phyloP scores from a whole-genome alignment of 53 echinoderm and acorn worm genomes.

The Apostichopus leukothele region DNA sequence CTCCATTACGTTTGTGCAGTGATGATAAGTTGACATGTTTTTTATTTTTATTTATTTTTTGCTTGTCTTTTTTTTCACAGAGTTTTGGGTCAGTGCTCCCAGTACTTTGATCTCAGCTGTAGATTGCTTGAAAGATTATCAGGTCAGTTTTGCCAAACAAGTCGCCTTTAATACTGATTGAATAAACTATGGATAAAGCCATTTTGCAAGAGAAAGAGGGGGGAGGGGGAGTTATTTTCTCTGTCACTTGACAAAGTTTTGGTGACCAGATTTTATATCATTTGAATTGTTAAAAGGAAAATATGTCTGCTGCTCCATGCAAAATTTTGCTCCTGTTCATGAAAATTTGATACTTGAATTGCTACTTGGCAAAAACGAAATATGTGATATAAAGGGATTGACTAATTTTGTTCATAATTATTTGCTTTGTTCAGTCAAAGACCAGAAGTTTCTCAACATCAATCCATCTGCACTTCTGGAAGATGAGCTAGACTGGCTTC shows the following conservation, averaged over 20 bases:
- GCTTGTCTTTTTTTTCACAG: constrained; percentile 47
- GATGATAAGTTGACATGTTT: too few relatives aligned
- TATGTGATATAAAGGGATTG: too few relatives aligned
- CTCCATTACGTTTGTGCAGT: too few relatives aligned
- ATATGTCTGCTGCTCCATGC: too few relatives aligned
- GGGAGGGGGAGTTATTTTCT: neutral
- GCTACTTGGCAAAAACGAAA: too few relatives aligned
- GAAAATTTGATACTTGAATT: too few relatives aligned
- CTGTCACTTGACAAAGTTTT: neutral
- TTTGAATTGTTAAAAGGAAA: too few relatives aligned
- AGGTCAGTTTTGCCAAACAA: constrained; percentile 50
- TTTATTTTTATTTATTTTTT: too few relatives aligned
- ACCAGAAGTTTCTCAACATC: constrained; percentile 80
- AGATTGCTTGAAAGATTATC: constrained; percentile 76
- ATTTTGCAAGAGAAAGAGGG: neutral
- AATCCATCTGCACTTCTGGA: constrained; percentile 74
- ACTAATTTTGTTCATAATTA: neutral
- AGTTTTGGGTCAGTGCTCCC: constrained; percentile 78
- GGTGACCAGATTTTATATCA: too few relatives aligned
- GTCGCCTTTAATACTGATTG: too few relatives aligned
- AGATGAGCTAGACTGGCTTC: constrained; percentile 97
- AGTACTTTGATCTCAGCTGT: constrained; percentile 98
- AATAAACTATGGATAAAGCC: too few relatives aligned
- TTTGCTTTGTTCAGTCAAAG: constrained; percentile 53
- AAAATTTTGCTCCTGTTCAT: too few relatives aligned